phyloP scores from a whole-genome alignment of 2,113 vertebrate genomes.

The Clarias macrocephalus region DNA sequence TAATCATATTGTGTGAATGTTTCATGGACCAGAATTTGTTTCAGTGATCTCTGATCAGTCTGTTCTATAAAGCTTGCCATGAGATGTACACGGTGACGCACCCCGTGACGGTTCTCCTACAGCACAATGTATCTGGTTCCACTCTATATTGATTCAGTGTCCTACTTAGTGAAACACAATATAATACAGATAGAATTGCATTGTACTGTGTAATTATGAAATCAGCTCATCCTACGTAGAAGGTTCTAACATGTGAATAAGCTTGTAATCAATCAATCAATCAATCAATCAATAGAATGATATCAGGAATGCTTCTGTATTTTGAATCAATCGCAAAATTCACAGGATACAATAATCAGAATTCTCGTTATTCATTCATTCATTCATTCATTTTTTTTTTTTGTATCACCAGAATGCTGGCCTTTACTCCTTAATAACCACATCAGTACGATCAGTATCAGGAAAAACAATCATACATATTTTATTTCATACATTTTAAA shows the following conservation, averaged over 20 bases:
- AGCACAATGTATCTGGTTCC: neutral
- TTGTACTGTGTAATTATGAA: neutral
- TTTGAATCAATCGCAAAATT: neutral
- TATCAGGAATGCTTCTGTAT: neutral
- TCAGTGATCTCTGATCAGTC: constrained; percentile 10
- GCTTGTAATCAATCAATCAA: neutral
- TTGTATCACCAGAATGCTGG: neutral
- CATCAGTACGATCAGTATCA: neutral
- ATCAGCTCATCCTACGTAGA: neutral
- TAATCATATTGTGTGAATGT: constrained; percentile 47
- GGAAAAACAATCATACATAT: neutral
- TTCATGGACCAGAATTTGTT: constrained; percentile 29
- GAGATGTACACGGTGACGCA: neutral
- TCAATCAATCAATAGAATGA: neutral
- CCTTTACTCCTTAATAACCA: neutral
- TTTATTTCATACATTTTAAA: neutral
- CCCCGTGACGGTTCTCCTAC: neutral
- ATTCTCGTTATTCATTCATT: no score
- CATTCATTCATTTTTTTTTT: no score
- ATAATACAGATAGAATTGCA: neutral
- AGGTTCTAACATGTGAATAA: neutral
- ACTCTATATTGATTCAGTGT: neutral
- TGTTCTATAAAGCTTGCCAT: constrained; percentile 2
- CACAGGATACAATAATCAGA: neutral
- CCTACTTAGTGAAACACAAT: neutral